These are phyloP conservation scores for Panulirus ornatus DNA, from an alignment of 1,140 invertebrate species.

Conservation along the genomic window DNA sequence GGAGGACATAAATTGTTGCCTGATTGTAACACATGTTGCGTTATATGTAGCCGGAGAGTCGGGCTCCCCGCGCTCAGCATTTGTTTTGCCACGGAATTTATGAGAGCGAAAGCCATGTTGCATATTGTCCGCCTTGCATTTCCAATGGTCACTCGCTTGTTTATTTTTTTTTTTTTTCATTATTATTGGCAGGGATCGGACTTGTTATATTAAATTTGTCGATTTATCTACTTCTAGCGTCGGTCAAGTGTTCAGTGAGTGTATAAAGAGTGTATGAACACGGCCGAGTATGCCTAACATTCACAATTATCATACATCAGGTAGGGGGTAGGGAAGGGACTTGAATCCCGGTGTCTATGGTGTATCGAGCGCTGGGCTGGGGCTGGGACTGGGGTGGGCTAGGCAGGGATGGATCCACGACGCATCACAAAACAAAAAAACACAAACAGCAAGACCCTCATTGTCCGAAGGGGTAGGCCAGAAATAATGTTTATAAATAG, in stretches of 20 bases:
- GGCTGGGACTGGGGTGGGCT: too few species aligned
- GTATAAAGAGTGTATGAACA: slow-evolving; percentile 27
- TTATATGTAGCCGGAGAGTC: slow-evolving; percentile 31
- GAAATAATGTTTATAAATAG: slow-evolving; percentile 34
- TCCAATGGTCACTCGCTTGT: slow-evolving; percentile 1
- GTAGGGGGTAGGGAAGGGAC: background rate
- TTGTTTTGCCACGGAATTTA: slow-evolving; percentile 47
- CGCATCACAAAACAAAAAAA: background rate
- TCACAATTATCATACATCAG: slow-evolving; percentile 23
- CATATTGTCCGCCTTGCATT: slow-evolving; percentile 51
- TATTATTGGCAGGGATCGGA: background rate
- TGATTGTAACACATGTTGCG: slow-evolving; percentile 51
- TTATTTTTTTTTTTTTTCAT: too few species aligned
- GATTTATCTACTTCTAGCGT: background rate
- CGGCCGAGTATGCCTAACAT: slow-evolving; percentile 13
- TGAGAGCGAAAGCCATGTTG: slow-evolving; percentile 46
- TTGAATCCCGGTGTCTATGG: background rate
- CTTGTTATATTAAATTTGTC: background rate
- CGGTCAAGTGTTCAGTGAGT: background rate
- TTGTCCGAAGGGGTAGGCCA: background rate
- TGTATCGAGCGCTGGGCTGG: background rate
- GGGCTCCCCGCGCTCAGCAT: slow-evolving; percentile 19
- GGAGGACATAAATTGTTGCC: slow-evolving; percentile 53
- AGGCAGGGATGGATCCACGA: too few species aligned
- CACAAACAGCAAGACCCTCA: background rate